These are phyloP conservation scores for Teleiodes luculella DNA, from an alignment of 2,888 invertebrate genomes.

Conservation along the genomic window DNA sequence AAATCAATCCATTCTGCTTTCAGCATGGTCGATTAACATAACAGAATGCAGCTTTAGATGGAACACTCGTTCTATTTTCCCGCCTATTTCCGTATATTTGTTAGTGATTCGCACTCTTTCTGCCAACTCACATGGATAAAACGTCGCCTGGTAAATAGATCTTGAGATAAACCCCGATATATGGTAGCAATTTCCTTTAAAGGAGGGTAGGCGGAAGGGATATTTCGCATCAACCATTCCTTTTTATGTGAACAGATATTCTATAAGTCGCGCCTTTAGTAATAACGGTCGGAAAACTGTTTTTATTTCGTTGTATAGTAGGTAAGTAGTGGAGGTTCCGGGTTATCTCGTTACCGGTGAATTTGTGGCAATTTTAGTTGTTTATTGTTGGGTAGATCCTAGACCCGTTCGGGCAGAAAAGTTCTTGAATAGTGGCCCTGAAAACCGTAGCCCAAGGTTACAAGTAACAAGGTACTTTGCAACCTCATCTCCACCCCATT, in stretches of 20 bases:
- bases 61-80: conserved; percentile 1
- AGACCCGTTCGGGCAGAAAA: too few relatives aligned
- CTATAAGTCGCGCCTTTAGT: conserved; percentile 22
- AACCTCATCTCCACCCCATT: too few relatives aligned
- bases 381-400: too few relatives aligned
- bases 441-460: too few relatives aligned
- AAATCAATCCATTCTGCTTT: not conserved
- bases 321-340: not conserved
- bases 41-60: not conserved
- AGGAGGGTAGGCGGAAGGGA: conserved; percentile 52
- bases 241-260: conserved; percentile 54
- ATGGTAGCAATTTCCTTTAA: conserved; percentile 66
- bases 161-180: conserved; percentile 66
- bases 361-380: too few relatives aligned
- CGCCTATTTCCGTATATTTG: conserved; percentile 5
- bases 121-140: conserved; percentile 34
- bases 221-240: conserved; percentile 45
- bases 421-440: too few relatives aligned
- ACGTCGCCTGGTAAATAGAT: conserved; percentile 60
- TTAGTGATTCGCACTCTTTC: conserved; percentile 26
- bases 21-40: not conserved
- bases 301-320: conserved; percentile 3
- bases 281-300: conserved; percentile 7
- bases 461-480: too few relatives aligned
- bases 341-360: too few relatives aligned